A percentile compares a stretch with the other conserved stretches of the same genome.
Conservation (phyloP, 2,797 vertebrate genomes). For the Phoxinus dragarum region DNA sequence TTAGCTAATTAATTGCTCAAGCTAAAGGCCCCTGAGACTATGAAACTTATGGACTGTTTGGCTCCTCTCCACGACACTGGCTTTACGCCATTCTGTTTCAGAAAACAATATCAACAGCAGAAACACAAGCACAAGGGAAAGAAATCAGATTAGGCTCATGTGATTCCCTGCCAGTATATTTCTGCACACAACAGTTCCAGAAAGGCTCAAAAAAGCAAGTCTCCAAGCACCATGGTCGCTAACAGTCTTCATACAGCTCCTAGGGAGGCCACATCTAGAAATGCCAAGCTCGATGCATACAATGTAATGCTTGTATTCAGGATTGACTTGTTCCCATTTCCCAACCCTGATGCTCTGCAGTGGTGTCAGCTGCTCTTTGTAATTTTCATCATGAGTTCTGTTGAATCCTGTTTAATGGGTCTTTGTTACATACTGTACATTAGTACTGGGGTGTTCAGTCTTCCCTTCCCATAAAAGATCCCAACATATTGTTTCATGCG, state of each 20-base stretch:
- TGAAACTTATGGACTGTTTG: constrained; percentile 19
- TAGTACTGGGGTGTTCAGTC: neutral
- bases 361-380: constrained; percentile 48
- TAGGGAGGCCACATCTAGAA: neutral
- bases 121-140: constrained; percentile 13
- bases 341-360: neutral
- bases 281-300: constrained; percentile 9
- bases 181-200: constrained; percentile 13
- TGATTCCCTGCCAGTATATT: constrained; percentile 55
- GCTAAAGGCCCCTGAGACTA: constrained; percentile 32
- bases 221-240: neutral
- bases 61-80: constrained; percentile 22
- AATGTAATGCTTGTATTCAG: constrained; percentile 41
- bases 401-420: constrained; percentile 22
- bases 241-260: neutral
- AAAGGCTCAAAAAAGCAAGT: constrained; percentile 6
- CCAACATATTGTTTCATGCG: neutral
- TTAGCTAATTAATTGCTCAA: constrained; percentile 27
- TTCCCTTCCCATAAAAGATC: neutral
- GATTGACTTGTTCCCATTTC: neutral
- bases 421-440: neutral
- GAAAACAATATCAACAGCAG: constrained; percentile 29
- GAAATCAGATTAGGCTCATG: constrained; percentile 63
- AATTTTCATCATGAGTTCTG: constrained; percentile 46
- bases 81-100: constrained; percentile 31